Evolutionary conservation across 2,113 vertebrate genomes (phyloP).

Genomic region (Epinephelus fuscoguttatus): DNA sequence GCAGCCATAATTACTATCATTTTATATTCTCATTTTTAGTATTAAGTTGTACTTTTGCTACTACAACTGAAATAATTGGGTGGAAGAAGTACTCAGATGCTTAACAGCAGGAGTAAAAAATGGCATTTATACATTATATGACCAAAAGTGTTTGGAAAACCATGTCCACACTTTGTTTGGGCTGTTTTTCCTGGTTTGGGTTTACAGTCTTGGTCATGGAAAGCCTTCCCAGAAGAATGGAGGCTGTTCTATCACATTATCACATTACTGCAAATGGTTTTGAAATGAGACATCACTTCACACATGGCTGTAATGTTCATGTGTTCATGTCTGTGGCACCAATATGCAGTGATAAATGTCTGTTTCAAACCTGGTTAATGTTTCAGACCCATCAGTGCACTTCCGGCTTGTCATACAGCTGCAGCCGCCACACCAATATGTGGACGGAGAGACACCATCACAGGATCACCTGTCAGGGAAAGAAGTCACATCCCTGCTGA

Average conservation of each 20-base stretch:
- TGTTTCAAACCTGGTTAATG: background rate
- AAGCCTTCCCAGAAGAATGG: background rate
- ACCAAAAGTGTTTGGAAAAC: background rate
- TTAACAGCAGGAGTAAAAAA: background rate
- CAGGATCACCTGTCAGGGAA: background rate
- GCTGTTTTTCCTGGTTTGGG: too few species aligned
- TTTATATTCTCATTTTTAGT: background rate
- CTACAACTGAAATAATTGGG: background rate
- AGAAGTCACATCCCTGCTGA: background rate
- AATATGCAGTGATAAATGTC: background rate
- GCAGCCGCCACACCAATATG: background rate
- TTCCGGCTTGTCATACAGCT: too few species aligned
- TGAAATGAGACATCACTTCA: background rate
- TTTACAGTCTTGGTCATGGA: background rate
- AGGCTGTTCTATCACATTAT: background rate
- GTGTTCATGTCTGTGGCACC: background rate
- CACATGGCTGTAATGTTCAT: background rate
- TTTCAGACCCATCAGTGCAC: background rate
- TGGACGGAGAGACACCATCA: background rate
- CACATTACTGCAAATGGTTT: background rate
- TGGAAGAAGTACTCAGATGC: background rate
- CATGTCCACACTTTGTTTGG: too few species aligned
- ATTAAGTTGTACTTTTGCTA: background rate
- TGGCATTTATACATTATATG: background rate
- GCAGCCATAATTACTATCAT: background rate